A percentile compares a stretch with the other conserved stretches of the same genome.
Evolutionary conservation across 2,888 invertebrate genomes (phyloP).

Genomic region (Chaetogeoica ovagalla): DNA sequence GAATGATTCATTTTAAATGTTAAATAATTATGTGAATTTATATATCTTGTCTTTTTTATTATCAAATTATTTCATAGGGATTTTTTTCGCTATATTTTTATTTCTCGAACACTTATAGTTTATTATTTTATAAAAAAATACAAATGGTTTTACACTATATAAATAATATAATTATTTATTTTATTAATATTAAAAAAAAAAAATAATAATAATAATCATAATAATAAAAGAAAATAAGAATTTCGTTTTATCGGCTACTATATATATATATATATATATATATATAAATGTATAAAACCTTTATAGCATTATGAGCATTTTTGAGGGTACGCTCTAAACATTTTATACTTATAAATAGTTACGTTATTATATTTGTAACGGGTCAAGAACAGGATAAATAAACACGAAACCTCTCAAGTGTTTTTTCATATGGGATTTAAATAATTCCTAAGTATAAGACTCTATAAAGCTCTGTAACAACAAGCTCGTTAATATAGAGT

Average conservation of each 20-base stretch:
- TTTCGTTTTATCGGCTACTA: conserved; percentile 5
- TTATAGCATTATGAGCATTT: conserved; percentile 48
- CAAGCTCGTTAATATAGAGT: conserved; percentile 27
- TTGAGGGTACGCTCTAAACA: conserved; percentile 37
- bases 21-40: no score
- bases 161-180: no score
- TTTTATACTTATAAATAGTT: conserved; percentile 1
- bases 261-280: background rate
- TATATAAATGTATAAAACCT: background rate
- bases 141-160: no score
- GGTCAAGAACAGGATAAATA: conserved; percentile 48
- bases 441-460: conserved; percentile 33
- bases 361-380: background rate
- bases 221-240: background rate
- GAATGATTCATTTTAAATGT: no score
- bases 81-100: no score
- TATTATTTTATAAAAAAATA: no score
- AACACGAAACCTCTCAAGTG: conserved; percentile 40
- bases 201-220: no score
- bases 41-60: no score
- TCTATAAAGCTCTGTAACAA: conserved; percentile 18
- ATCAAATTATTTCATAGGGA: no score
- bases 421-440: conserved; percentile 42
- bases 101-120: no score
- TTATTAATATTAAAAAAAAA: background rate